Percentiles rank a stretch among this genome's conserved stretches.
Conservation (phyloP, 2,888 invertebrate genomes). For the Nineta flava region DNA sequence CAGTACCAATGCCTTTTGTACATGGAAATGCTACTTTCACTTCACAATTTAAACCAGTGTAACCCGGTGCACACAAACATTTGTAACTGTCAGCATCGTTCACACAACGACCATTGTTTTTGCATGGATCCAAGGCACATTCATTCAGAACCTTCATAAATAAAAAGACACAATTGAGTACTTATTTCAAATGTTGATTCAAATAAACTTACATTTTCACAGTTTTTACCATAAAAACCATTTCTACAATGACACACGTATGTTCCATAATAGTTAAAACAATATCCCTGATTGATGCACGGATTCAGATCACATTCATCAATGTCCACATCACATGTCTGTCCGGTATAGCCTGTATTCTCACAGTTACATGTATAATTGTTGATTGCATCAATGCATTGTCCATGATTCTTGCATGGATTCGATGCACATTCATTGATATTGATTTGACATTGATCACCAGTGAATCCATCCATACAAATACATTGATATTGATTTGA, state of each 20-base stretch:
- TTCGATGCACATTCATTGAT: conserved; percentile 58
- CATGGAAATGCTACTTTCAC: conserved; percentile 25
- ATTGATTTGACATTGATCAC: conserved; percentile 53
- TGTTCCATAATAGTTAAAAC: conserved; percentile 69
- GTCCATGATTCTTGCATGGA: conserved; percentile 56
- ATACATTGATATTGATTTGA: conserved; percentile 24
- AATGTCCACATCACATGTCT: conserved; percentile 58
- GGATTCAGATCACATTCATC: conserved; percentile 62
- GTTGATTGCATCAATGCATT: conserved; percentile 56
- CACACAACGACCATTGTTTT: conserved; percentile 39
- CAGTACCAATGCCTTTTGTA: conserved; percentile 20
- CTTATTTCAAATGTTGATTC: not conserved
- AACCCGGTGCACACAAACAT: conserved; percentile 38
- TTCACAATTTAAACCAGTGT: conserved; percentile 36
- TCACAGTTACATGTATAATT: conserved; percentile 65
- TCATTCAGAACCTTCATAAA: conserved; percentile 32
- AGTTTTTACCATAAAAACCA: conserved; percentile 67
- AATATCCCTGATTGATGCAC: conserved; percentile 55
- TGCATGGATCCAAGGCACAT: conserved; percentile 42
- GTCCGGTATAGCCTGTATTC: conserved; percentile 57
- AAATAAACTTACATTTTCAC: conserved; percentile 45
- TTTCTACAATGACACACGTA: conserved; percentile 62
- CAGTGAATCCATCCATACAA: conserved; percentile 42
- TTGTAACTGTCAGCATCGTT: conserved; percentile 39
- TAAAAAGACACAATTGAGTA: conserved; percentile 1